Evolutionary conservation across 2,888 invertebrate genomes (phyloP).

Genomic region (Aphodius sticticus): DNA sequence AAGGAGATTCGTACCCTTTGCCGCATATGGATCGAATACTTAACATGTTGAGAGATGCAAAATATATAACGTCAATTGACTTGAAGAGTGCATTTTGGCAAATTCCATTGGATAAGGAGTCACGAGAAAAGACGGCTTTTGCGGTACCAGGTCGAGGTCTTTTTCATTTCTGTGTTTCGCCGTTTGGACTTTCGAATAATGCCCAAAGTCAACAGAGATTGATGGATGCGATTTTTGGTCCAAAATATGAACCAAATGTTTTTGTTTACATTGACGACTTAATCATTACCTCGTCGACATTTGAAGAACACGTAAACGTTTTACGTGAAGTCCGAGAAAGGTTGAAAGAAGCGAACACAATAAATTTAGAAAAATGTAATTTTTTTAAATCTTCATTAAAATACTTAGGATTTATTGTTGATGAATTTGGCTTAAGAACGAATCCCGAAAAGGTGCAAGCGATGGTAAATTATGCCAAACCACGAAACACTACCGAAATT

Average conservation of each 20-base stretch:
- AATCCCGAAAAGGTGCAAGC: conserved; percentile 46
- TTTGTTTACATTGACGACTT: too few relatives aligned
- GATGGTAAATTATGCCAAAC: conserved; percentile 45
- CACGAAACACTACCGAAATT: conserved; percentile 44
- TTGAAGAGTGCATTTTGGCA: conserved; percentile 45
- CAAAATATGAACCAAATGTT: conserved; percentile 24
- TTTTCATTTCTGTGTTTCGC: conserved; percentile 43
- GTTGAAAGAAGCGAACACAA: conserved; percentile 40
- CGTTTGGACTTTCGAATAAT: conserved; percentile 43
- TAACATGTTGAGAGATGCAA: conserved; percentile 40
- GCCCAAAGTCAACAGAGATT: conserved; percentile 41
- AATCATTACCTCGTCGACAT: conserved; percentile 38
- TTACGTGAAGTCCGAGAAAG: conserved; percentile 39
- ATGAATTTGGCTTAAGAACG: conserved; percentile 41
- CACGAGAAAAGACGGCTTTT: conserved; percentile 48
- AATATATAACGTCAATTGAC: conserved; percentile 44
- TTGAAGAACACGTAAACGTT: conserved; percentile 37
- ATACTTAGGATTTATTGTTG: conserved; percentile 47
- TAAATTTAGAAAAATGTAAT: conserved; percentile 46
- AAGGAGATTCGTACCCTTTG: conserved; percentile 45
- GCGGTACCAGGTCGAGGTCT: conserved; percentile 45
- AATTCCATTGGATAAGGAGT: conserved; percentile 40
- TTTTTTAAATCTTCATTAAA: conserved; percentile 43
- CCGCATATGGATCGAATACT: conserved; percentile 45
- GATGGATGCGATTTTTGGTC: conserved; percentile 35